Percentiles rank a stretch among this genome's conserved stretches.
Evolutionary conservation across 2,797 vertebrate genomes (phyloP).

Genomic region (Chromobotia macracanthus): DNA sequence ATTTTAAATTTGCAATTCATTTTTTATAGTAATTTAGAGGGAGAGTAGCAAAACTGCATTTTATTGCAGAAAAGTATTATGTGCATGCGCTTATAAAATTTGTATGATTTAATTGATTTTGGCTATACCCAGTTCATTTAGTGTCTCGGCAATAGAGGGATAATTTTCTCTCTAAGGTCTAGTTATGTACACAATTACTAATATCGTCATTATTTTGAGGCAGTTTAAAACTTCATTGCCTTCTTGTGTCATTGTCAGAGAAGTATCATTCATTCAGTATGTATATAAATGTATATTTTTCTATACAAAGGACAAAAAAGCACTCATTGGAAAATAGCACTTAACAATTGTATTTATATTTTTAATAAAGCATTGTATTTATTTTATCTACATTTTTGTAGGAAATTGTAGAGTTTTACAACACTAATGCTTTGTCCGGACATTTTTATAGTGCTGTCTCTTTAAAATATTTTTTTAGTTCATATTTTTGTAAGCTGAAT

Average conservation of each 20-base stretch:
- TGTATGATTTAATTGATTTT: constrained; percentile 37
- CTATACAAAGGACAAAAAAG: constrained; percentile 79
- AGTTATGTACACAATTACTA: constrained; percentile 56
- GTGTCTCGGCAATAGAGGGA: constrained; percentile 58
- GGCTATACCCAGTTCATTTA: constrained; percentile 36
- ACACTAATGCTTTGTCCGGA: constrained; percentile 82
- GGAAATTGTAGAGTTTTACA: constrained; percentile 82
- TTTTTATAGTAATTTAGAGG: constrained; percentile 46
- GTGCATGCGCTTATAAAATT: constrained; percentile 18
- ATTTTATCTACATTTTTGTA: constrained; percentile 87
- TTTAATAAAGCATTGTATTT: constrained; percentile 83
- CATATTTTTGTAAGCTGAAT: constrained; percentile 35
- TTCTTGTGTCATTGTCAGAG: constrained; percentile 69
- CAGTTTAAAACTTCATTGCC: constrained; percentile 69
- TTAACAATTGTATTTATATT: constrained; percentile 88
- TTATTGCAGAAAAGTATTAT: constrained; percentile 38
- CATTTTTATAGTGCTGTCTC: constrained; percentile 81
- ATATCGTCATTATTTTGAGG: constrained; percentile 57
- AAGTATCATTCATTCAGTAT: constrained; percentile 79
- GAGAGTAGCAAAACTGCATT: constrained; percentile 28
- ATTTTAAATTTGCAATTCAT: constrained; percentile 5
- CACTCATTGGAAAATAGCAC: constrained; percentile 88
- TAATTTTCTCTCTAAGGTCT: constrained; percentile 49
- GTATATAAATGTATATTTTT: constrained; percentile 88
- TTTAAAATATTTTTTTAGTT: constrained; percentile 60